phyloP scores from a whole-genome alignment of 1,140 invertebrate genomes.

The Euura lappo region DNA sequence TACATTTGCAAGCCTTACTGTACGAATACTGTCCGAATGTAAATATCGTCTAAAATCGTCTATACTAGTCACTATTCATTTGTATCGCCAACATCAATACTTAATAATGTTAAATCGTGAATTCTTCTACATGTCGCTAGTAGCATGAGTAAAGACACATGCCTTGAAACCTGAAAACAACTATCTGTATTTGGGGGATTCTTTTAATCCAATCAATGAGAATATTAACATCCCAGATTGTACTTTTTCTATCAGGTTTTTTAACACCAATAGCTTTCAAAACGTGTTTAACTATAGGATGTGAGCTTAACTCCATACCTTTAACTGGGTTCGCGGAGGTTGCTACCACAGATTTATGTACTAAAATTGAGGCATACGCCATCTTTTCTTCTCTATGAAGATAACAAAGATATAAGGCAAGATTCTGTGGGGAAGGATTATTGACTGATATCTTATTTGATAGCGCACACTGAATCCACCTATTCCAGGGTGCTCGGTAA shows the following conservation, averaged over 20 bases:
- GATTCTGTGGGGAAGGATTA: slow-evolving; percentile 22
- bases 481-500: slow-evolving; percentile 31
- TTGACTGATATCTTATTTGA: slow-evolving; percentile 26
- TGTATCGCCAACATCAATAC: no score
- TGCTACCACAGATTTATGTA: slow-evolving; percentile 19
- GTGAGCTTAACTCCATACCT: background rate
- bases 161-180: slow-evolving; percentile 37
- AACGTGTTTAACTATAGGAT: slow-evolving; percentile 16
- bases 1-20: no score
- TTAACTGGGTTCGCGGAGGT: slow-evolving; percentile 9
- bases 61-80: no score
- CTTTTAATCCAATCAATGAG: slow-evolving; percentile 19
- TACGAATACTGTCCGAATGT: no score
- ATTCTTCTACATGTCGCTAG: slow-evolving; percentile 44
- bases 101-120: slow-evolving; percentile 44
- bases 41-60: no score
- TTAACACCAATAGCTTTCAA: slow-evolving; percentile 14
- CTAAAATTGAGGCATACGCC: slow-evolving; percentile 19
- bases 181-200: slow-evolving; percentile 24
- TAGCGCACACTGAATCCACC: slow-evolving; percentile 35
- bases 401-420: slow-evolving; percentile 21
- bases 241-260: background rate
- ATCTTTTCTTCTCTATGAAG: slow-evolving; percentile 15
- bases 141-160: slow-evolving; percentile 32
- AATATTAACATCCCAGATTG: slow-evolving; percentile 19